A percentile compares a stretch with the other conserved stretches of the same genome.
phyloP scores from a whole-genome alignment of 1,140 invertebrate species.

The Zaprionus inermis region DNA sequence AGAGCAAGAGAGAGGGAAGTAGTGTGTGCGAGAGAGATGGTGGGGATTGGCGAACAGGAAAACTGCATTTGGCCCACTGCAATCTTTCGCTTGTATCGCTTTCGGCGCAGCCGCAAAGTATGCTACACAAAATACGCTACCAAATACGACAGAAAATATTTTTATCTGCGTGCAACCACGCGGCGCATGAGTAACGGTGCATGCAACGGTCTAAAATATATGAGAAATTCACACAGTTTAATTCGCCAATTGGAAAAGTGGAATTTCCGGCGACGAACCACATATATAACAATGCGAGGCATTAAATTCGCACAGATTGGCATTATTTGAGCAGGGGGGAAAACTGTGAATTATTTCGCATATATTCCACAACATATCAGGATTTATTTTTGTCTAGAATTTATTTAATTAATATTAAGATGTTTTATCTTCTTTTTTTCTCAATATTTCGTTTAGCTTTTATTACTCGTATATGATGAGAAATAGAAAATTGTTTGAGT shows the following conservation, averaged over 20 bases:
- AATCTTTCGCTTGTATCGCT: constrained; percentile 13
- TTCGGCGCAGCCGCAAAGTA: constrained; percentile 50
- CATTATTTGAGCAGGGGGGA: not conserved
- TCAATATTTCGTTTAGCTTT: too few relatives aligned
- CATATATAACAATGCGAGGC: not conserved
- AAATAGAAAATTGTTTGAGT: too few relatives aligned
- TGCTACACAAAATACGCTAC: constrained; percentile 23
- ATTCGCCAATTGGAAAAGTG: not conserved
- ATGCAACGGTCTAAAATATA: not conserved
- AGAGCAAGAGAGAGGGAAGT: too few relatives aligned
- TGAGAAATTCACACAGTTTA: not conserved
- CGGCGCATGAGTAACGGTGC: constrained; percentile 42
- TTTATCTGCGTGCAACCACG: constrained; percentile 25
- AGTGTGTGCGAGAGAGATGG: too few relatives aligned
- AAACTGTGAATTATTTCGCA: not conserved
- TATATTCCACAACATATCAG: not conserved
- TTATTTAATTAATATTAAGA: too few relatives aligned
- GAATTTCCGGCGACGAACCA: not conserved
- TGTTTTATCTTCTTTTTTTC: too few relatives aligned
- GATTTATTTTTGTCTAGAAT: not conserved
- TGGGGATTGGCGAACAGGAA: constrained; percentile 22
- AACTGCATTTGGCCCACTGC: constrained; percentile 37
- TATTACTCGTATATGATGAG: too few relatives aligned
- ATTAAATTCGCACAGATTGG: not conserved
- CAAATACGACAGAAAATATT: constrained; percentile 1